Evolutionary conservation across 2,113 vertebrate genomes (phyloP).

Genomic region (Amia ocellicauda): DNA sequence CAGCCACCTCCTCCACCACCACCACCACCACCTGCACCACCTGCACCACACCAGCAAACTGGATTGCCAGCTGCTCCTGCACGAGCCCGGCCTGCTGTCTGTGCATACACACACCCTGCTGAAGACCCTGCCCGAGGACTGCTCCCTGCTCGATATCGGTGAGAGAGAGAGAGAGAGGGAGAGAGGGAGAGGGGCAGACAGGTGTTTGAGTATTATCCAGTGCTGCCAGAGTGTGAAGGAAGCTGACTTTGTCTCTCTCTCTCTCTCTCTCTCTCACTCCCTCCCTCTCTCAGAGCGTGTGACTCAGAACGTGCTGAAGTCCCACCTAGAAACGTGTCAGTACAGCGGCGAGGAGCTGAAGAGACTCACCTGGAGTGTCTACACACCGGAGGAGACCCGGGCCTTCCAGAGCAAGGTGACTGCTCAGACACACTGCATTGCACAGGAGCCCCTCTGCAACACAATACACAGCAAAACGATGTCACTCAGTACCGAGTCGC

Average conservation of each 20-base stretch:
- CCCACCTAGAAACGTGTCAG: slow-evolving; percentile 83
- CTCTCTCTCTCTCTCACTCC: too few relatives aligned
- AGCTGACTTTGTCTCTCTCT: too few relatives aligned
- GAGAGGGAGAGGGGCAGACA: neutral
- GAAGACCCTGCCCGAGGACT: slow-evolving; percentile 53
- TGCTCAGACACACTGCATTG: neutral
- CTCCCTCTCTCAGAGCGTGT: slow-evolving; percentile 65
- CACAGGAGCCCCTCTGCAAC: neutral
- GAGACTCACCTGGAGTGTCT: slow-evolving; percentile 73
- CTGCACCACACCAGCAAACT: too few relatives aligned
- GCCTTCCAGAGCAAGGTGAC: slow-evolving; percentile 76
- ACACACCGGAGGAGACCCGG: slow-evolving; percentile 77
- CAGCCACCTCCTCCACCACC: slow-evolving; percentile 75
- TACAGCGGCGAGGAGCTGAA: slow-evolving; percentile 82
- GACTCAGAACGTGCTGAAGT: slow-evolving; percentile 82
- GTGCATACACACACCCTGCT: slow-evolving; percentile 48
- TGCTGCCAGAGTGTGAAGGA: neutral
- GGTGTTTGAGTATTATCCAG: neutral
- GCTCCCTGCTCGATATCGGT: slow-evolving; percentile 77
- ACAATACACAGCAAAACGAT: fast-evolving
- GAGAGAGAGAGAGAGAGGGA: slow-evolving; percentile 28
- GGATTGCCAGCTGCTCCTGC: too few relatives aligned
- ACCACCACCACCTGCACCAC: slow-evolving; percentile 76
- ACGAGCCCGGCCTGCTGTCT: slow-evolving; percentile 66
- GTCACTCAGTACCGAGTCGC: neutral